A percentile compares a stretch with the other conserved stretches of the same genome.
These are phyloP conservation scores for Cladopsammia gracilis DNA, from an alignment of 64 coral and sea anemone genomes.

Conservation along the genomic window DNA sequence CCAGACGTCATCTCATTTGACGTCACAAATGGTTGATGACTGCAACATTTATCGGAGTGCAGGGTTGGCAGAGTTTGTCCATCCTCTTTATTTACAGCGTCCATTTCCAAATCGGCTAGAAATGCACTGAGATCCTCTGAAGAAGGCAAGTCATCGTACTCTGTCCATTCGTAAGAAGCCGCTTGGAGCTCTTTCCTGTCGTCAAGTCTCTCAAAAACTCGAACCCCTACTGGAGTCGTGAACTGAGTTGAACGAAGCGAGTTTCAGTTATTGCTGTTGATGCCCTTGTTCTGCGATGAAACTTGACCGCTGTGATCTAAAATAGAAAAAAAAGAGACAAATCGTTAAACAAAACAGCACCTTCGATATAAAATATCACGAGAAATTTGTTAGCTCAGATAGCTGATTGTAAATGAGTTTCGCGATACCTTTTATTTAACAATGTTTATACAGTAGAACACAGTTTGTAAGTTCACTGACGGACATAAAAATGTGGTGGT, in stretches of 20 bases:
- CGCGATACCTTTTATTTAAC: too few relatives aligned
- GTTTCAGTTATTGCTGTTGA: not conserved
- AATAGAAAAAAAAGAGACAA: not conserved
- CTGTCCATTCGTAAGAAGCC: too few relatives aligned
- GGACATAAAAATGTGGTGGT: too few relatives aligned
- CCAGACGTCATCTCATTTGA: not conserved
- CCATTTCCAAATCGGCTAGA: conserved; percentile 55
- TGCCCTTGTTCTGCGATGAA: not conserved
- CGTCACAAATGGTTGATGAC: not conserved
- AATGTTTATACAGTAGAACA: too few relatives aligned
- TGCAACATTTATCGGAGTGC: not conserved
- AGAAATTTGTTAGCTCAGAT: too few relatives aligned
- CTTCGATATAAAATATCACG: too few relatives aligned
- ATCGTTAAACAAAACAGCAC: too few relatives aligned
- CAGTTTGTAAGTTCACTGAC: too few relatives aligned
- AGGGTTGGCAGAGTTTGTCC: not conserved
- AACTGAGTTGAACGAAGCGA: not conserved
- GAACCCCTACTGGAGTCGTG: too few relatives aligned
- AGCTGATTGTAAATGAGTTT: too few relatives aligned
- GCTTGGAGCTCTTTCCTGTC: too few relatives aligned
- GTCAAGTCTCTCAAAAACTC: not conserved
- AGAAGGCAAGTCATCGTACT: conserved; percentile 60
- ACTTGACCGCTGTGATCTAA: not conserved
- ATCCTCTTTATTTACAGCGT: not conserved
- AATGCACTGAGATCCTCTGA: conserved; percentile 76